Evolutionary conservation across 1,140 invertebrate genomes (phyloP).

Genomic region (Capitella teleta): DNA sequence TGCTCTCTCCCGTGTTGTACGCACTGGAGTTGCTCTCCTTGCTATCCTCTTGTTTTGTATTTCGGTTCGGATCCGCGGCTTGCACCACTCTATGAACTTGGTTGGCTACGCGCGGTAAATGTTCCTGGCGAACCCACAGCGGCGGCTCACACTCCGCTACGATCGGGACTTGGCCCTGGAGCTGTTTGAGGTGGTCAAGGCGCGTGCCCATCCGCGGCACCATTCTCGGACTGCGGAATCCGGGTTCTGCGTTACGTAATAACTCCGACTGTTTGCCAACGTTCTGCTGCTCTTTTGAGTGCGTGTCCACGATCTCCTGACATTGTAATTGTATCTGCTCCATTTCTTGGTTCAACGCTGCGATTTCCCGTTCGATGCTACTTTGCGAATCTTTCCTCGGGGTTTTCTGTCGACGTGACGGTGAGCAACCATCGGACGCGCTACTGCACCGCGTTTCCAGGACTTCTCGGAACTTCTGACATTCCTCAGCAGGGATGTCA

Average conservation of each 20-base stretch:
- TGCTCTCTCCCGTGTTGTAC: conserved; percentile 64
- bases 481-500: conserved; percentile 27
- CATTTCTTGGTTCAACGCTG: conserved; percentile 48
- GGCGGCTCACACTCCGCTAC: neutral
- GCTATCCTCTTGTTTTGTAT: conserved; percentile 4
- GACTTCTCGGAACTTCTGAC: conserved; percentile 30
- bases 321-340: conserved; percentile 48
- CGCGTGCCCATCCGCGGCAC: conserved; percentile 46
- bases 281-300: conserved; percentile 18
- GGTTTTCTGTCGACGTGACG: no score
- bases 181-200: conserved; percentile 37
- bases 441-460: conserved; percentile 26
- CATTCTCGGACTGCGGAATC: conserved; percentile 27
- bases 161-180: conserved; percentile 13
- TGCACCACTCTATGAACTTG: no score
- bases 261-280: neutral
- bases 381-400: no score
- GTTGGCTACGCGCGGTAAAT: neutral
- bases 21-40: conserved; percentile 48
- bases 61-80: neutral
- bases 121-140: no score
- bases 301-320: conserved; percentile 34
- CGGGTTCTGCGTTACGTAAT: neutral
- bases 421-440: no score
- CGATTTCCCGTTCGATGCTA: conserved; percentile 45